These are phyloP conservation scores for Sebastes iracundus DNA, from an alignment of 2,797 vertebrate genomes.

Conservation along the genomic window DNA sequence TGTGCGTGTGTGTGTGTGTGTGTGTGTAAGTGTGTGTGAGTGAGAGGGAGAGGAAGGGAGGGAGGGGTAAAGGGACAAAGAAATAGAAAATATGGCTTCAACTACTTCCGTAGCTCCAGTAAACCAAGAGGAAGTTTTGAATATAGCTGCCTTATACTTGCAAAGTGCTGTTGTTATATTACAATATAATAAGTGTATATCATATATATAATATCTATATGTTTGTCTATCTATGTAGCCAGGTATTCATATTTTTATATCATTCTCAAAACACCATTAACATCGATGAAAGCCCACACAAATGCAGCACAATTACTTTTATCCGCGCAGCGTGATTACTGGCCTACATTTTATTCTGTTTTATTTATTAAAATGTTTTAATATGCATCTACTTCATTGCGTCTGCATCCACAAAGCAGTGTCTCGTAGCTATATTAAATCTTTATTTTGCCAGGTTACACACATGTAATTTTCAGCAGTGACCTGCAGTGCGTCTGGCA, in stretches of 20 bases:
- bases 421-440: constrained; percentile 55
- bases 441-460: constrained; percentile 58
- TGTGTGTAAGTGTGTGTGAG: constrained; percentile 42
- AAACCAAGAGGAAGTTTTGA: constrained; percentile 18
- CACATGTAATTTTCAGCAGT: constrained; percentile 60
- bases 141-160: not conserved
- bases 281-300: constrained; percentile 37
- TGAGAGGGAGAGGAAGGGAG: not conserved
- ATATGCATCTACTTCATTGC: constrained; percentile 21
- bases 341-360: constrained; percentile 31
- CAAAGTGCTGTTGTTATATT: not conserved
- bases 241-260: not conserved
- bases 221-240: not conserved
- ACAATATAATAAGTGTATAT: not conserved
- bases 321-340: constrained; percentile 40
- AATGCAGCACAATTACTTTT: constrained; percentile 34
- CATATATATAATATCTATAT: not conserved
- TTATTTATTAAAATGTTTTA: constrained; percentile 55
- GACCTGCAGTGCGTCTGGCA: constrained; percentile 51
- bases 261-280: not conserved
- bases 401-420: not conserved
- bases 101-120: constrained; percentile 9
- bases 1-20: not conserved
- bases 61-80: constrained; percentile 27
- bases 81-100: constrained; percentile 26